A percentile compares a stretch with the other conserved stretches of the same genome.
These are phyloP conservation scores for Silurus aristotelis DNA, from an alignment of 2,797 vertebrate species.

Conservation along the genomic window DNA sequence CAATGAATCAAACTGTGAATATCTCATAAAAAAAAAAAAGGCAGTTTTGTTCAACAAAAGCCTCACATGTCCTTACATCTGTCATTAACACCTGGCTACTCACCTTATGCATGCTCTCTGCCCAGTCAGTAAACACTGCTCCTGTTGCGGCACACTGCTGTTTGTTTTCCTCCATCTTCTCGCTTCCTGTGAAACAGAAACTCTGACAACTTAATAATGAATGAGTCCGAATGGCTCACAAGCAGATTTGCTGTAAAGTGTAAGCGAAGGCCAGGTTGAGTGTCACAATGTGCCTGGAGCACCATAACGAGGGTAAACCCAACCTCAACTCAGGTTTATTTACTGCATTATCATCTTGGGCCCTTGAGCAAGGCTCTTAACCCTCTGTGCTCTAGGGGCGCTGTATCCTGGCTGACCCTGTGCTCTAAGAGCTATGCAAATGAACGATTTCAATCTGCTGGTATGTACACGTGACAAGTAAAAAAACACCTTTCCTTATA, in stretches of 20 bases:
- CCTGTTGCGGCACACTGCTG: conserved; percentile 41
- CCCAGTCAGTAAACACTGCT: conserved; percentile 57
- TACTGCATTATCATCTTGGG: conserved; percentile 15
- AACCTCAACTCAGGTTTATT: conserved; percentile 36
- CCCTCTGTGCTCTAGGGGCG: too few species aligned
- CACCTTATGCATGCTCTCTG: conserved; percentile 64
- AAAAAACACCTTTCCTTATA: too few species aligned
- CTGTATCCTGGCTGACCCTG: too few species aligned
- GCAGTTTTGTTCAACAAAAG: conserved; percentile 4
- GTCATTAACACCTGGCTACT: conserved; percentile 55
- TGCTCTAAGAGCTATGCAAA: too few species aligned
- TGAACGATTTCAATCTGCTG: background rate
- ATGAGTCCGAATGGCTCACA: conserved; percentile 80
- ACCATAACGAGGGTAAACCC: conserved; percentile 45
- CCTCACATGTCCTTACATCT: background rate
- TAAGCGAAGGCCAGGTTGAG: conserved; percentile 64
- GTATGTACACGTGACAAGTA: too few species aligned
- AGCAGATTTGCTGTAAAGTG: conserved; percentile 75
- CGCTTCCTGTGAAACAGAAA: conserved; percentile 72
- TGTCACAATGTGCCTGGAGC: conserved; percentile 59
- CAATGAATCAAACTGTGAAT: conserved; percentile 57
- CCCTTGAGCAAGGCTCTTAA: too few species aligned
- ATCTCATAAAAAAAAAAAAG: conserved; percentile 36
- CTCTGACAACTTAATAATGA: conserved; percentile 76
- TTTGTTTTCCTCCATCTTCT: conserved; percentile 44